These are phyloP conservation scores for Oryzias melastigma DNA, from an alignment of 2,113 vertebrate genomes.

Conservation along the genomic window DNA sequence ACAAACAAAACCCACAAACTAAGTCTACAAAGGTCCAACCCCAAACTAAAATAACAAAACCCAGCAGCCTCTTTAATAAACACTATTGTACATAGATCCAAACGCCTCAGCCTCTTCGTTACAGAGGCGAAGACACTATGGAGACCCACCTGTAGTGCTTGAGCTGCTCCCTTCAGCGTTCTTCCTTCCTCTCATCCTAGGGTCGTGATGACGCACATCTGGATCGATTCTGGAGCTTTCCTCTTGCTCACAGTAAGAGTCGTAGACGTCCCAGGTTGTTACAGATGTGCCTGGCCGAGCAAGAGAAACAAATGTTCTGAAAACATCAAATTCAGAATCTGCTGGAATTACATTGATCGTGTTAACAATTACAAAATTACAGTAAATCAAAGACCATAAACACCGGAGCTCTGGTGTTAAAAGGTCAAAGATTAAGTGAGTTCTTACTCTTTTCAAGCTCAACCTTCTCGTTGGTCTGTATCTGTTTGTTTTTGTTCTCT, in stretches of 20 bases:
- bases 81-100: too few relatives aligned
- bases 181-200: not conserved
- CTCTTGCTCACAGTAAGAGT: conserved; percentile 47
- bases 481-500: conserved; percentile 80
- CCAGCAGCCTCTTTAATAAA: too few relatives aligned
- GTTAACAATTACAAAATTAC: too few relatives aligned
- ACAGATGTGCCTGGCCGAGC: conserved; percentile 64
- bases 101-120: too few relatives aligned
- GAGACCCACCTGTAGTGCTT: conserved; percentile 60
- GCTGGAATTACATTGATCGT: too few relatives aligned
- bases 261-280: conserved; percentile 82
- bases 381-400: too few relatives aligned
- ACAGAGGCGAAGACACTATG: too few relatives aligned
- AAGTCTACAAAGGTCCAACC: too few relatives aligned
- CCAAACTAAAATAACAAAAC: too few relatives aligned
- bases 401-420: too few relatives aligned
- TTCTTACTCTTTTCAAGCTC: conserved; percentile 79
- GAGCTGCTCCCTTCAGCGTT: conserved; percentile 6
- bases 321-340: not conserved
- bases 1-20: too few relatives aligned
- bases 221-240: conserved; percentile 7
- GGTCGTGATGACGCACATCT: not conserved
- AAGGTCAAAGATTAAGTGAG: not conserved
- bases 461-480: conserved; percentile 79
- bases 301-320: not conserved